These are phyloP conservation scores for Darevskia nairensis DNA, from an alignment of 2,797 vertebrate genomes.

Conservation along the genomic window DNA sequence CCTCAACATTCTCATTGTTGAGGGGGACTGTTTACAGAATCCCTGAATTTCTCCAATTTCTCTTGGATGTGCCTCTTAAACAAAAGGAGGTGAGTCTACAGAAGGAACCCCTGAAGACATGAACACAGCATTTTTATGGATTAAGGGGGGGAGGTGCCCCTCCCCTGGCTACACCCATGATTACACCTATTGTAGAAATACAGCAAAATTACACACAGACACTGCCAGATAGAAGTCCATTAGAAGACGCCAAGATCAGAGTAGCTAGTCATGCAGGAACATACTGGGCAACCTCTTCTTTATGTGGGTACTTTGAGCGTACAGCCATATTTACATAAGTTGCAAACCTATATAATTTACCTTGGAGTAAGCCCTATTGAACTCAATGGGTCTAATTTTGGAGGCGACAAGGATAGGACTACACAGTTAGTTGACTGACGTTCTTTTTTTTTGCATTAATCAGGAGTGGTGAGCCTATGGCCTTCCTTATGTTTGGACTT, in stretches of 20 bases:
- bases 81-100: neutral
- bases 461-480: too few species aligned
- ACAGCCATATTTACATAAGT: neutral
- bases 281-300: neutral
- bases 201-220: neutral
- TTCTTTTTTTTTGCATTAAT: too few species aligned
- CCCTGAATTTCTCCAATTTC: neutral
- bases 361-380: neutral
- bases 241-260: neutral
- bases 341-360: neutral
- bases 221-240: neutral
- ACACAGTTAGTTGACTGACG: too few species aligned
- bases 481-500: too few species aligned
- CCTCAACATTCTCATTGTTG: too few species aligned
- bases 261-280: neutral
- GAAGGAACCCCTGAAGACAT: too few species aligned
- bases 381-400: too few species aligned
- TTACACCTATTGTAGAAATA: neutral
- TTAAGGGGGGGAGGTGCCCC: too few species aligned
- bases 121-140: too few species aligned
- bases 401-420: too few species aligned
- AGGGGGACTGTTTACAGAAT: too few species aligned
- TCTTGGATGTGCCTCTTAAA: neutral
- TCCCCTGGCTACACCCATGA: too few species aligned
- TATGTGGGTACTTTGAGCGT: neutral